Evolutionary conservation across 2,888 invertebrate species (phyloP).

Genomic region (Congeria kusceri): DNA sequence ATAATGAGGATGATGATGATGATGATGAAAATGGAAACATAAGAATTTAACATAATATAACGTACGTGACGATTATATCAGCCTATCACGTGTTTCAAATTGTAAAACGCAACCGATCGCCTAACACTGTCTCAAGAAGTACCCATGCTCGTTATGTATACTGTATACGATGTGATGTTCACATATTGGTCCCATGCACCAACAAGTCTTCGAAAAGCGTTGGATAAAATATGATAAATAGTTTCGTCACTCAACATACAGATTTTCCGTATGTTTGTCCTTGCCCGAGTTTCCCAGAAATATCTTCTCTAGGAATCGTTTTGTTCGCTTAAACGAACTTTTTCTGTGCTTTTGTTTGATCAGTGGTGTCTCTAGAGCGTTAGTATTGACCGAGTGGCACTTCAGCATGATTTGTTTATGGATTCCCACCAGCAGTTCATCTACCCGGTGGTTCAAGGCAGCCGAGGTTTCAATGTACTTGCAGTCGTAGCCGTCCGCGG

Average conservation of each 20-base stretch:
- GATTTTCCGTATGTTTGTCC: constrained; percentile 50
- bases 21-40: too few relatives aligned
- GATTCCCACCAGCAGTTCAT: constrained; percentile 97
- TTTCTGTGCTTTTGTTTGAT: constrained; percentile 33
- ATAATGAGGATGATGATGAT: too few relatives aligned
- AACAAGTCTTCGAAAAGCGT: too few relatives aligned
- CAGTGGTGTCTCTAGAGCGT: constrained; percentile 2
- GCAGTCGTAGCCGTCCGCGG: constrained; percentile 88
- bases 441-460: constrained; percentile 97
- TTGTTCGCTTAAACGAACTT: constrained; percentile 47
- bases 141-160: too few relatives aligned
- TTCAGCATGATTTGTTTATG: constrained; percentile 96
- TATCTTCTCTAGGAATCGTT: constrained; percentile 39
- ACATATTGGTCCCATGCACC: too few relatives aligned
- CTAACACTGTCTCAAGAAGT: too few relatives aligned
- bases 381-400: constrained; percentile 48
- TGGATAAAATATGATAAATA: too few relatives aligned
- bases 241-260: constrained; percentile 41
- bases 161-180: too few relatives aligned
- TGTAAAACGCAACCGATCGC: too few relatives aligned
- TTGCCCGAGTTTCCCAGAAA: constrained; percentile 43
- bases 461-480: constrained; percentile 98
- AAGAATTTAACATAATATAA: too few relatives aligned
- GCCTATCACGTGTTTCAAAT: too few relatives aligned
- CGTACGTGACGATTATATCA: too few relatives aligned